Percentiles rank a stretch among this genome's conserved stretches.
Conservation (phyloP, 2,113 vertebrate species). For the Melanerpes formicivorus region DNA sequence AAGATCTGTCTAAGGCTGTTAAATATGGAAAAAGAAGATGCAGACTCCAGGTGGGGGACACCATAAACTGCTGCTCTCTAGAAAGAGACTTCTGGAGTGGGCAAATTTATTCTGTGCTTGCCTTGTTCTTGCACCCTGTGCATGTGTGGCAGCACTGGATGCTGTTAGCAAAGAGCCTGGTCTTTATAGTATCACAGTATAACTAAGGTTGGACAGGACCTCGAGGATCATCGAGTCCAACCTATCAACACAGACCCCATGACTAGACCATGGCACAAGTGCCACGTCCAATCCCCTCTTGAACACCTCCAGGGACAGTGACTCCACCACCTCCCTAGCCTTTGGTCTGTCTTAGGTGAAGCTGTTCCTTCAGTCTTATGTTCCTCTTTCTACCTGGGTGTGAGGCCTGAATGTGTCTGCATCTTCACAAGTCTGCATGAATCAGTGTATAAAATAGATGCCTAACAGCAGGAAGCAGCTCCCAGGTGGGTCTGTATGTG, state of each 20-base stretch:
- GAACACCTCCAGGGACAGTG: too few species aligned
- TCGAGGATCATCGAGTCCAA: too few species aligned
- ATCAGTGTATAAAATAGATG: not conserved
- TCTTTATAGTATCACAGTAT: not conserved
- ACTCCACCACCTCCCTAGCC: not conserved
- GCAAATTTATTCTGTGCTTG: not conserved
- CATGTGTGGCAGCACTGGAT: not conserved
- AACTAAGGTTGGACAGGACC: too few species aligned
- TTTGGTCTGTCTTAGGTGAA: not conserved
- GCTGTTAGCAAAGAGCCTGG: not conserved
- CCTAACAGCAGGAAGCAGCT: not conserved
- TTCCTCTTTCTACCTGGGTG: not conserved
- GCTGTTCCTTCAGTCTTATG: not conserved
- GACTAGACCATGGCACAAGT: too few species aligned
- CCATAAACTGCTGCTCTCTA: not conserved
- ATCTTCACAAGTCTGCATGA: rapidly evolving
- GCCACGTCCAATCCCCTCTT: too few species aligned
- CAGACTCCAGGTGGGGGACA: not conserved
- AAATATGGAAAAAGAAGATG: not conserved
- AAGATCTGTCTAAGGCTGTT: not conserved
- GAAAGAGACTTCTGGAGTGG: not conserved
- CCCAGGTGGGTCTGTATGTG: not conserved
- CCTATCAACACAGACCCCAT: too few species aligned
- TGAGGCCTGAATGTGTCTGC: not conserved
- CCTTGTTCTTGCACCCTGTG: not conserved